Base-by-base conservation (phyloP, 1,140 invertebrate genomes). In the Acromyrmex charruanus region DNA sequence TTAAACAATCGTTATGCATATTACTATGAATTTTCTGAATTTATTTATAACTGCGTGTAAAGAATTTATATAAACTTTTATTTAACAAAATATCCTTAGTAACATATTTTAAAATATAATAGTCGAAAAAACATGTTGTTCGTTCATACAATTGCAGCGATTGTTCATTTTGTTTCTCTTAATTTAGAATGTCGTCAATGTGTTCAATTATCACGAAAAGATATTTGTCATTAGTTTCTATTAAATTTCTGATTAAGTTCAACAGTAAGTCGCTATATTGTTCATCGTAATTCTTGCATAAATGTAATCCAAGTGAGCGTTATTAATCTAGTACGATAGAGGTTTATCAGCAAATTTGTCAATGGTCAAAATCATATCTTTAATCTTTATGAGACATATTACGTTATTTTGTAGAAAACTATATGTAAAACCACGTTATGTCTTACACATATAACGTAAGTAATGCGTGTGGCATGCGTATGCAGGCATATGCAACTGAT, bases 361-460 rank as follows among this genome's bases (percentile, higher is more conserved):
- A 44, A 44, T 44, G 10, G 2, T 44, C 9, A 44, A 44, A 44
- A 7, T 44, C 10, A 44, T 44, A 44, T 44, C 10, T 44, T 44
- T 44, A 44, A 10, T 44, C 9, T 44, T 44, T 44, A 31, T 77
- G 16, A 65, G 31, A 77, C 53, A 35, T 39, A 77, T 35, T 28
- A 63, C 25, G 6, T 3, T 25, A 59, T 14, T 85, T 18, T 35
- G 2, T 14, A 71, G 21, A 65, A 28, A 21, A 16, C n/a, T 18
- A 49, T 66, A 10, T 12, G 10, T 44, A 66, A 85, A 85, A 31
- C 49, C 35, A 14, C 59, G 44, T 74, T 65, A 35, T 61, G 61
- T 49, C 2, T 55, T 59, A 14, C n/a, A 28, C 35, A 21, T 25
- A 69, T 81, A 81, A 31, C 25, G 35, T 74, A 74, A 61, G 63